Evolutionary conservation across 2,113 vertebrate genomes (phyloP), one percentile per base, ranked within the genome.

Genomic region (Chionis minor): DNA sequence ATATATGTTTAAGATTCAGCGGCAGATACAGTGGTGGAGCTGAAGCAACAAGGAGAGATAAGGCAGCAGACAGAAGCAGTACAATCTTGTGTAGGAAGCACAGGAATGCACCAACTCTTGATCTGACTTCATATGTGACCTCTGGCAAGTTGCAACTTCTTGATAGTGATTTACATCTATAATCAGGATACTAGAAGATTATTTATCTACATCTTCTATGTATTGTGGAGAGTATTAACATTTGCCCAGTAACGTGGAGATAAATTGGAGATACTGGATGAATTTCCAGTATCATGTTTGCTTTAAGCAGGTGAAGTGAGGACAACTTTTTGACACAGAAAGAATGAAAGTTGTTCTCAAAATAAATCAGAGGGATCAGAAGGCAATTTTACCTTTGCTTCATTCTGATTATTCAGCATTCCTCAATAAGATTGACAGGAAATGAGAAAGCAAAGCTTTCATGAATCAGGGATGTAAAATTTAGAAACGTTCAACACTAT

Each of bases 341-440:
- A 66, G 56, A 96, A 82, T 8, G 24, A 52, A 88, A 94, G 18
- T 89, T 93, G 51, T 93, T 91, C 86, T 95, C 65, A 94, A 75
- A 96, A 96, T 79, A 88, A 81, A 82, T 69, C 33, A 54, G 47
- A 61, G 54, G 35, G 22, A 83, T 88, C 75, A 84, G 91, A 94
- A 94, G 47, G 55, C 30, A 91, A 59, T 82, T 72, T 82, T 95
- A 79, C 61, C 69, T 92, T 94, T 86, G 65, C 51, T 92, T 90
- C 77, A 74, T 95, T 95, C 80, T 87, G 72, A 88, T 91, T 91
- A 75, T 82, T 96, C 93, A 96, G 89, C 85, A 88, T 82, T 92
- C 52, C 22, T 77, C 23, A 85, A 5, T 38, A 73, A 96, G 91
- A 80, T 14, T 94, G 91, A 88, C 65, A 84, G 79, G 28, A 90